phyloP scores from a whole-genome alignment of 2,797 vertebrate genomes.

The Buphagus erythrorhynchus region DNA sequence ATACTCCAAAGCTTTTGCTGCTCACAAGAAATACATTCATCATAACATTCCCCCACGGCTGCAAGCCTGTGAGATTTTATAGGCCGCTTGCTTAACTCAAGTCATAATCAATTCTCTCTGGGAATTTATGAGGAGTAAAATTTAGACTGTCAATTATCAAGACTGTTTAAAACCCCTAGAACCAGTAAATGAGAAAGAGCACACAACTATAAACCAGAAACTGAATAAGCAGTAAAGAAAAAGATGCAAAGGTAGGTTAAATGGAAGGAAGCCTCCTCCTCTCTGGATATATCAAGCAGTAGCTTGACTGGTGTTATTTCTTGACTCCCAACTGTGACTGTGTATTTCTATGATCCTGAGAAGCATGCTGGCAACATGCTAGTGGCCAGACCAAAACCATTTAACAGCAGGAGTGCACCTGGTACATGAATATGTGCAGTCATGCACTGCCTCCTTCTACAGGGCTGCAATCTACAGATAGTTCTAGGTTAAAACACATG shows the following conservation, averaged over 20 bases:
- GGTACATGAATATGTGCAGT: not conserved
- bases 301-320: not conserved
- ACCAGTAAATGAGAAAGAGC: not conserved
- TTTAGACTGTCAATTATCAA: conserved; percentile 48
- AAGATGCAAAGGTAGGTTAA: not conserved
- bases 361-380: not conserved
- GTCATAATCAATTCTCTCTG: conserved; percentile 53
- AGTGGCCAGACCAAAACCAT: not conserved
- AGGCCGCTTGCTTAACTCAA: conserved; percentile 45
- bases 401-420: not conserved
- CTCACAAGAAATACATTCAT: conserved; percentile 48
- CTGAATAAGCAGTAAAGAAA: conserved; percentile 4
- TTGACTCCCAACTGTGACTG: not conserved
- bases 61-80: conserved; percentile 40
- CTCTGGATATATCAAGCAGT: not conserved
- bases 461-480: not conserved
- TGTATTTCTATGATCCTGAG: not conserved
- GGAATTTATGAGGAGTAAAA: conserved; percentile 52
- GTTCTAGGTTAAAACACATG: not conserved
- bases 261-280: not conserved
- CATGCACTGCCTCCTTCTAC: not conserved
- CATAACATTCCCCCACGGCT: conserved; percentile 12
- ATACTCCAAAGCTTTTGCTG: conserved; percentile 30
- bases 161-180: conserved; percentile 43
- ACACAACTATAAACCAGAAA: not conserved